Conservation (phyloP, 2,797 vertebrate species). For the Gastrophryne carolinensis region DNA sequence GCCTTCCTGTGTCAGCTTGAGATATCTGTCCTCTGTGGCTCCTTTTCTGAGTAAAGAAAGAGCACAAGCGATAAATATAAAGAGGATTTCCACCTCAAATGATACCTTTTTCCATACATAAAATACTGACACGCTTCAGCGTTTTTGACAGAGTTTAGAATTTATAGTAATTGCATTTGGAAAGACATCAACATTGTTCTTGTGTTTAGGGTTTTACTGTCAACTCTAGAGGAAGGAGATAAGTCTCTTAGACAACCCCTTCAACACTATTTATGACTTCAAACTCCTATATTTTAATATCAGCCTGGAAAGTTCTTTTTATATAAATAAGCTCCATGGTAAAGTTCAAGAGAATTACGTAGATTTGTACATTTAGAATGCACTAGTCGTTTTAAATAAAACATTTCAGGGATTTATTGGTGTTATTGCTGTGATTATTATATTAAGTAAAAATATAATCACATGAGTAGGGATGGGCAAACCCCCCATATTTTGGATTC, state of each 20-base stretch:
- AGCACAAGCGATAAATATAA: conserved; percentile 50
- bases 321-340: conserved; percentile 21
- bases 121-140: conserved; percentile 34
- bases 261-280: conserved; percentile 26
- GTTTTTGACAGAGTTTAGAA: conserved; percentile 34
- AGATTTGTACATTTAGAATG: background rate
- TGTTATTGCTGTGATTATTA: too few species aligned
- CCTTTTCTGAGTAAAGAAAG: conserved; percentile 44
- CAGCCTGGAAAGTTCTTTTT: conserved; percentile 15
- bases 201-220: conserved; percentile 10
- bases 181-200: conserved; percentile 36
- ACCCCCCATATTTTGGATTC: too few species aligned
- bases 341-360: background rate
- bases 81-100: conserved; percentile 49
- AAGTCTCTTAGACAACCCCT: conserved; percentile 42
- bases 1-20: conserved; percentile 35
- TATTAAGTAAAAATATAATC: too few species aligned
- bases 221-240: conserved; percentile 24
- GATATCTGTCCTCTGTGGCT: conserved; percentile 49
- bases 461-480: too few species aligned
- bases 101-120: conserved; percentile 51
- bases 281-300: conserved; percentile 28
- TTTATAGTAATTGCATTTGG: conserved; percentile 44
- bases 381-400: background rate
- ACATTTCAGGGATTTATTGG: too few species aligned